A percentile compares a stretch with the other conserved stretches of the same genome.
phyloP scores from a whole-genome alignment of 2,797 vertebrate genomes.

The Pogoniulus pusillus region DNA sequence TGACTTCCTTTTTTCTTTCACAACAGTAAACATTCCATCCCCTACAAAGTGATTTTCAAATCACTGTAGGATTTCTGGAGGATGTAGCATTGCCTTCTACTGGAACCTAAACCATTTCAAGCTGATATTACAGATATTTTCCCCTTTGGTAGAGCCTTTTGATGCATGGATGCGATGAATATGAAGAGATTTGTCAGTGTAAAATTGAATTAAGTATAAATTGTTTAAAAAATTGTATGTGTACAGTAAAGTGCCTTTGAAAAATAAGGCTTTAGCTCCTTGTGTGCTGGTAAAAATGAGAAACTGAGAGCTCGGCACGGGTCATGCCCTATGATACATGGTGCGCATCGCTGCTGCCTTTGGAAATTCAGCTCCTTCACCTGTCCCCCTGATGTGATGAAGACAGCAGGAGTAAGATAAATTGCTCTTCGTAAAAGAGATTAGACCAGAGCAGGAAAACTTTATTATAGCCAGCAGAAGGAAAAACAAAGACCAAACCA shows the following conservation, averaged over 20 bases:
- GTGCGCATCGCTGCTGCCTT: slow-evolving; percentile 58
- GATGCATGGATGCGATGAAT: neutral
- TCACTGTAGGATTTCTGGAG: neutral
- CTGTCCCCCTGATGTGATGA: slow-evolving; percentile 45
- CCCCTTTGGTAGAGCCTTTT: neutral
- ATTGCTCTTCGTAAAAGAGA: slow-evolving; percentile 53
- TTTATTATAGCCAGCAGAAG: neutral
- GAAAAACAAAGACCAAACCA: neutral
- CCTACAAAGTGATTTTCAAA: neutral
- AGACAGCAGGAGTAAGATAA: slow-evolving; percentile 60
- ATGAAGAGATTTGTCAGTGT: slow-evolving; percentile 20
- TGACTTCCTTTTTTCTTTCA: neutral
- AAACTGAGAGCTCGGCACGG: slow-evolving; percentile 23
- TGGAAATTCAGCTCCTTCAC: slow-evolving; percentile 54
- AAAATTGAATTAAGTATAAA: neutral
- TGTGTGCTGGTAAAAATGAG: slow-evolving; percentile 40
- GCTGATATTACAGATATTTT: neutral
- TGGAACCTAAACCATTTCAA: neutral
- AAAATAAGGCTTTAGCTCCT: slow-evolving; percentile 18
- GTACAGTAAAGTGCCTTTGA: slow-evolving; percentile 13
- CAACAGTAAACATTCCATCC: neutral
- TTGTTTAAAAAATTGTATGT: slow-evolving; percentile 17
- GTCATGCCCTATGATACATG: slow-evolving; percentile 49
- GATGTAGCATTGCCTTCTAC: neutral
- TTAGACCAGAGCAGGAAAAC: neutral